phyloP scores from a whole-genome alignment of 1,140 invertebrate genomes.

The Drosophila azteca region DNA sequence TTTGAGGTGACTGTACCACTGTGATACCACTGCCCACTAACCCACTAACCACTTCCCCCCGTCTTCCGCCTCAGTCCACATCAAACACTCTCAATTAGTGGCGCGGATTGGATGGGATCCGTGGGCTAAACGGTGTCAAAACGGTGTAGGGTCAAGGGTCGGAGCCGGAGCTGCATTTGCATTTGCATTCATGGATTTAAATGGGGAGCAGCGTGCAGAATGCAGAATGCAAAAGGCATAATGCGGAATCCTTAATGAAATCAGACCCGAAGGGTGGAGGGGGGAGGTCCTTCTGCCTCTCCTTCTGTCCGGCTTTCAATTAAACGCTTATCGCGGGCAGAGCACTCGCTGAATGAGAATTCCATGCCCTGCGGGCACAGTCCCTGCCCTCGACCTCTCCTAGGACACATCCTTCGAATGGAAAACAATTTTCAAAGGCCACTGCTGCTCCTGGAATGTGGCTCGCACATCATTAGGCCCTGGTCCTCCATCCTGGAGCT shows the following conservation, averaged over 20 bases:
- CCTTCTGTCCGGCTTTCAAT: constrained; percentile 51
- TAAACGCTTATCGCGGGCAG: constrained; percentile 69
- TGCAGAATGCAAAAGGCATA: constrained; percentile 20
- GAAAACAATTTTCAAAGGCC: constrained; percentile 53
- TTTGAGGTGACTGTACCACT: constrained; percentile 7
- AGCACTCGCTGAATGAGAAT: constrained; percentile 58
- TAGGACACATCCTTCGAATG: background rate
- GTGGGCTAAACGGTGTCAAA: background rate
- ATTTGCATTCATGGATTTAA: constrained; percentile 25
- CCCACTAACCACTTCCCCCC: background rate
- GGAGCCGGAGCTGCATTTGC: constrained; percentile 2
- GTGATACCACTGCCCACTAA: background rate
- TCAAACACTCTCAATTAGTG: constrained; percentile 41
- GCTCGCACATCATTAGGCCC: constrained; percentile 54
- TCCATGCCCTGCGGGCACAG: background rate
- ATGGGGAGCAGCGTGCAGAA: background rate
- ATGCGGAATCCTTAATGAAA: constrained; percentile 27
- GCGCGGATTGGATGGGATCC: background rate
- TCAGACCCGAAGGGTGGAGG: too few relatives aligned
- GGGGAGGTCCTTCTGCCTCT: background rate
- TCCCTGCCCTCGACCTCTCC: constrained; percentile 3
- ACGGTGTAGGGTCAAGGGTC: constrained; percentile 13
- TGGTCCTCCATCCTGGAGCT: too few relatives aligned
- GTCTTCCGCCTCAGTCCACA: constrained; percentile 25
- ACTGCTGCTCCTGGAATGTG: constrained; percentile 8